Evolutionary conservation across 2,797 vertebrate species (phyloP).

Genomic region (Loris lydekkerianus): DNA sequence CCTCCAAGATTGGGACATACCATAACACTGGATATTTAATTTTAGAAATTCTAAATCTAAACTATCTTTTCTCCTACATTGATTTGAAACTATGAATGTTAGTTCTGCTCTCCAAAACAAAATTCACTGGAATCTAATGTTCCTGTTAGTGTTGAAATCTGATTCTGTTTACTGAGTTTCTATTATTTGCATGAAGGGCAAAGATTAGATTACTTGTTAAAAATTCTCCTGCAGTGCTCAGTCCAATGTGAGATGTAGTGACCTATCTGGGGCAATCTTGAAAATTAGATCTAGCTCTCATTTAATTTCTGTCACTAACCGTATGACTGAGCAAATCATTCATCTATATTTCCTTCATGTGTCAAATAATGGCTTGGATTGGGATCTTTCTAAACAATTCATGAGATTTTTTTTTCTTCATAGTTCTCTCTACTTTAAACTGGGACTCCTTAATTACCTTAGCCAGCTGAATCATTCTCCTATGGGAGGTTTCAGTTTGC

Average conservation of each 20-base stretch:
- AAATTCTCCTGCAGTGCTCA: not conserved
- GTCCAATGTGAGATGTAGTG: not conserved
- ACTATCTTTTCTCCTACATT: not conserved
- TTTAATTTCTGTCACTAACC: not conserved
- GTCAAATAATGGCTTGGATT: not conserved
- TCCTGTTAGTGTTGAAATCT: not conserved
- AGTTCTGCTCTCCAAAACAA: not conserved
- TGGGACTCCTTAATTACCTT: not conserved
- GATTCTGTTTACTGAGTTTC: not conserved
- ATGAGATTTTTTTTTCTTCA: not conserved
- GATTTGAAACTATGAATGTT: not conserved
- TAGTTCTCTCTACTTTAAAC: not conserved
- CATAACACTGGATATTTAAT: not conserved
- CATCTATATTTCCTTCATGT: not conserved
- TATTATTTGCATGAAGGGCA: constrained; percentile 8
- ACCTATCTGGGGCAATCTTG: not conserved
- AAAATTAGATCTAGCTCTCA: not conserved
- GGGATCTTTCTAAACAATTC: not conserved
- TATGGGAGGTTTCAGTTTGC: not conserved
- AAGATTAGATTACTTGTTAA: constrained; percentile 7
- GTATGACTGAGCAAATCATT: not conserved
- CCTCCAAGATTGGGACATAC: not conserved
- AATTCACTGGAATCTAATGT: constrained; percentile 9
- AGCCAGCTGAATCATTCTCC: not conserved
- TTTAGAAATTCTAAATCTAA: constrained; percentile 7